Evolutionary conservation across 2,888 invertebrate species (phyloP).

Genomic region (Heliconius ismenius): DNA sequence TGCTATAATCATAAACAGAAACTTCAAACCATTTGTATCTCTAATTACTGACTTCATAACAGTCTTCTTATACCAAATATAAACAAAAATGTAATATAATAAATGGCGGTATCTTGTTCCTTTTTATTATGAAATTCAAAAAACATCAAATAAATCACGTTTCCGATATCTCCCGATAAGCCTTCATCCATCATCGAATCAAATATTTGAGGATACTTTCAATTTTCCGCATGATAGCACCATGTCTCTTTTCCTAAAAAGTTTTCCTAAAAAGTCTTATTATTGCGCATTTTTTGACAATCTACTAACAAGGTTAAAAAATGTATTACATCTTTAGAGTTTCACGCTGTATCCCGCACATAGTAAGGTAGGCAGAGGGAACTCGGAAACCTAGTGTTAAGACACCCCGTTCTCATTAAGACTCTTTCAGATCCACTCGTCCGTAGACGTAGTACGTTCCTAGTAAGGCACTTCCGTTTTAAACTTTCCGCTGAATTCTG

Average conservation of each 20-base stretch:
- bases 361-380: too few relatives aligned
- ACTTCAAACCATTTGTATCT: neutral
- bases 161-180: conserved; percentile 15
- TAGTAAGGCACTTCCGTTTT: too few relatives aligned
- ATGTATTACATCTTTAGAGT: neutral
- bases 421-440: too few relatives aligned
- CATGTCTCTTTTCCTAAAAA: neutral
- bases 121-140: conserved; percentile 10
- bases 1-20: neutral
- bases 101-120: neutral
- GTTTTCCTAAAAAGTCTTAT: neutral
- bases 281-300: conserved; percentile 7
- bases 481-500: too few relatives aligned
- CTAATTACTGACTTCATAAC: neutral
- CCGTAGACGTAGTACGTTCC: too few relatives aligned
- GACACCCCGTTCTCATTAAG: too few relatives aligned
- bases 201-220: conserved; percentile 14
- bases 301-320: neutral
- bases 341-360: too few relatives aligned
- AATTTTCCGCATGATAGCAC: conserved; percentile 24
- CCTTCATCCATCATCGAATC: conserved; percentile 25
- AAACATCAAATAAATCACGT: conserved; percentile 7
- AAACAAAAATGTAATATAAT: neutral
- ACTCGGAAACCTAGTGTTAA: too few relatives aligned
- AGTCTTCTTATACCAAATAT: neutral